A percentile compares a stretch with the other conserved stretches of the same genome.
Conservation (phyloP, 2,888 invertebrate species). For the Sarcophaga caerulescens region DNA sequence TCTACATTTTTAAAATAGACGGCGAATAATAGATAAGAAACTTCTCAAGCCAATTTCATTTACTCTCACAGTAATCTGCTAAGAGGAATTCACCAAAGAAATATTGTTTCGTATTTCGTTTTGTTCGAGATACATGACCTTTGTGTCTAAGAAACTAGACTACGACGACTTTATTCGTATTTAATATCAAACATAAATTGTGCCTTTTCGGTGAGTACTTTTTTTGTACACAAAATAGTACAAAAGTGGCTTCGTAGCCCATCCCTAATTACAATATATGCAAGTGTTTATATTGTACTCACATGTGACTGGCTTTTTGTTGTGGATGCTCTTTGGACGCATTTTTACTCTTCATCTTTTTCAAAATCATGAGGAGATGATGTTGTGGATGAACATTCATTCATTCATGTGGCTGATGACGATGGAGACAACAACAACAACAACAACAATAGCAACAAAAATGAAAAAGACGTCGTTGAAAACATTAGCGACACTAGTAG, state of each 20-base stretch:
- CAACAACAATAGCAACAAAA: slow-evolving; percentile 56
- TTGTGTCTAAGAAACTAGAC: too few species aligned
- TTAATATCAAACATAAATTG: too few species aligned
- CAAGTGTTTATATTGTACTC: slow-evolving; percentile 25
- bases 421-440: slow-evolving; percentile 49
- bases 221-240: background rate
- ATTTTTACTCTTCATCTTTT: slow-evolving; percentile 57
- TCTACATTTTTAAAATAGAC: too few species aligned
- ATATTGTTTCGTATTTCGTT: too few species aligned
- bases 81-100: too few species aligned
- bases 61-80: too few species aligned
- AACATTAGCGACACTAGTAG: slow-evolving; percentile 66
- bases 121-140: too few species aligned
- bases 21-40: too few species aligned
- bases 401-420: slow-evolving; percentile 41
- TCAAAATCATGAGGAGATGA: slow-evolving; percentile 55
- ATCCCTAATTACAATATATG: background rate
- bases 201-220: background rate
- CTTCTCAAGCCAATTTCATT: too few species aligned
- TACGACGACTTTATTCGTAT: too few species aligned
- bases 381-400: slow-evolving; percentile 65
- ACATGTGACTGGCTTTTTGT: slow-evolving; percentile 28
- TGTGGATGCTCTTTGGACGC: slow-evolving; percentile 64
- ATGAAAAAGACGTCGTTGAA: slow-evolving; percentile 69
- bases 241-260: background rate